phyloP scores from a whole-genome alignment of 2,113 vertebrate species.

The Phasianus colchicus region DNA sequence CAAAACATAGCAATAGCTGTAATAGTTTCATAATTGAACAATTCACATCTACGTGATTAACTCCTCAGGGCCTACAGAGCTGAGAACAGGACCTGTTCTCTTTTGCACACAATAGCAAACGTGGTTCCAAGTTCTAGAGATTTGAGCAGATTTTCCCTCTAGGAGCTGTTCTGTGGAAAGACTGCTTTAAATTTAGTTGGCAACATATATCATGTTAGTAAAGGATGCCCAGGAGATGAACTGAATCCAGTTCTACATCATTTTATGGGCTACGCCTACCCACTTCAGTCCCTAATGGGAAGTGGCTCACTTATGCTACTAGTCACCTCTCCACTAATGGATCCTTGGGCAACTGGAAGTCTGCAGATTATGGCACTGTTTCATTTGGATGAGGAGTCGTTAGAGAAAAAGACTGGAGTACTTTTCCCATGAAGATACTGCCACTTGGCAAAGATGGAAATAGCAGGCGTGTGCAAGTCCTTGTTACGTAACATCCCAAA shows the following conservation, averaged over 20 bases:
- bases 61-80: not conserved
- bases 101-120: not conserved
- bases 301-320: not conserved
- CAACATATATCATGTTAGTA: rapidly evolving
- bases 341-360: not conserved
- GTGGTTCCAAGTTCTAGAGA: not conserved
- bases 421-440: conserved; percentile 51
- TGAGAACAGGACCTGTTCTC: not conserved
- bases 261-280: not conserved
- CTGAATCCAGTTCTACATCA: not conserved
- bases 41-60: not conserved
- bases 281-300: not conserved
- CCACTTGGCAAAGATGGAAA: conserved; percentile 4
- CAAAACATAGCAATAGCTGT: rapidly evolving
- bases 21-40: not conserved
- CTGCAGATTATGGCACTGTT: not conserved
- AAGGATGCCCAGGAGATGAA: not conserved
- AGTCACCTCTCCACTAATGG: not conserved
- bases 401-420: not conserved
- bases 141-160: not conserved
- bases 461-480: conserved; percentile 17
- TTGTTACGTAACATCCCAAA: not conserved
- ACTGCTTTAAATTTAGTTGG: not conserved
- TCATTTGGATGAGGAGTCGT: not conserved
- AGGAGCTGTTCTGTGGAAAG: not conserved